Conservation (phyloP, 2,888 invertebrate genomes). For the Sphinx pinastri region DNA sequence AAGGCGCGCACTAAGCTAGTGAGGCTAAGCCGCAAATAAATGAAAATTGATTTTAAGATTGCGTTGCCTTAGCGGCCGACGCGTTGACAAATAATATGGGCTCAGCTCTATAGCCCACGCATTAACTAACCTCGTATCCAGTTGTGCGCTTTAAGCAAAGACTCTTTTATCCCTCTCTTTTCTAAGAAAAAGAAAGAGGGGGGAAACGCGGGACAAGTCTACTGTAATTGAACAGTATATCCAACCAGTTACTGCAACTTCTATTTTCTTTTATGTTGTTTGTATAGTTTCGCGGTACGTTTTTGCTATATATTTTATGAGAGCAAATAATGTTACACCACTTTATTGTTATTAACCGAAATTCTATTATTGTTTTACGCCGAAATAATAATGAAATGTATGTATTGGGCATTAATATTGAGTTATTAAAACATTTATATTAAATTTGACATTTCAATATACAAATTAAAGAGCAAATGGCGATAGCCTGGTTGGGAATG, state of each 20-base stretch:
- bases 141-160: slow-evolving; percentile 22
- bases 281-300: slow-evolving; percentile 26
- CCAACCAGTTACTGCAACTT: slow-evolving; percentile 23
- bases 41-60: slow-evolving; percentile 84
- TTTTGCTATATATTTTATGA: slow-evolving; percentile 29
- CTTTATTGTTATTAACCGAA: slow-evolving; percentile 4
- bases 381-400: background rate
- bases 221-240: slow-evolving; percentile 27
- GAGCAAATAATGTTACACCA: slow-evolving; percentile 33
- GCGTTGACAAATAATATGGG: slow-evolving; percentile 78
- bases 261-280: slow-evolving; percentile 32
- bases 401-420: background rate
- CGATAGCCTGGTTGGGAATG: too few relatives aligned
- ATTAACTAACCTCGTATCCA: slow-evolving; percentile 48
- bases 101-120: slow-evolving; percentile 55
- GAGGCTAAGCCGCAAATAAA: slow-evolving; percentile 82
- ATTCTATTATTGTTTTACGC: background rate
- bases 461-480: too few relatives aligned
- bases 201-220: slow-evolving; percentile 13
- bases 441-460: too few relatives aligned
- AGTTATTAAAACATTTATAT: too few relatives aligned
- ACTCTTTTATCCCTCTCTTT: slow-evolving; percentile 26
- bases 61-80: slow-evolving; percentile 59
- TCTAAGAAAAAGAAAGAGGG: slow-evolving; percentile 27
- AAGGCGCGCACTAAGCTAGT: slow-evolving; percentile 67